Evolutionary conservation across 1,140 invertebrate genomes (phyloP).

Genomic region (Reticulitermes speratus): DNA sequence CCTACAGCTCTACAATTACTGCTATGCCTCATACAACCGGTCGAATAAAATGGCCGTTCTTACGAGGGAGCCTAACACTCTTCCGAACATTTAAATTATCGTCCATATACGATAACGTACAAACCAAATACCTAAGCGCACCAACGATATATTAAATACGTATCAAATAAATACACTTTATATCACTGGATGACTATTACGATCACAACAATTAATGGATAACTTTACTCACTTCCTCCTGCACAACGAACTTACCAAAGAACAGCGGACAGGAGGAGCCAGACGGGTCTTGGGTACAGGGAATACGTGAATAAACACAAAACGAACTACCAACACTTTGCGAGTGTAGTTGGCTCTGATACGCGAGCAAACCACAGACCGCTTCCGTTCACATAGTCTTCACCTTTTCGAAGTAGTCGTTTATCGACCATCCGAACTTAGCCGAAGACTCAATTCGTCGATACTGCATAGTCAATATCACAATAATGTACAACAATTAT

Average conservation of each 20-base stretch:
- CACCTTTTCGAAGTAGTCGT: conserved; percentile 33
- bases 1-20: neutral
- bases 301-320: conserved; percentile 57
- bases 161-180: neutral
- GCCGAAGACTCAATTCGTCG: conserved; percentile 37
- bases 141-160: neutral
- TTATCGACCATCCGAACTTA: conserved; percentile 53
- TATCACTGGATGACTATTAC: neutral
- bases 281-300: conserved; percentile 65
- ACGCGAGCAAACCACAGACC: conserved; percentile 33
- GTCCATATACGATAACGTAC: neutral
- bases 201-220: conserved; percentile 26
- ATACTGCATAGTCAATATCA: neutral
- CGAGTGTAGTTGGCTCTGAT: conserved; percentile 19
- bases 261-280: conserved; percentile 57
- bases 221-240: conserved; percentile 36
- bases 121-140: neutral
- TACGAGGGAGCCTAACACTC: neutral
- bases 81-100: neutral
- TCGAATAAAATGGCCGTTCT: conserved; percentile 36
- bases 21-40: conserved; percentile 27
- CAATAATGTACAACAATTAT: neutral
- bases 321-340: conserved; percentile 40
- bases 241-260: conserved; percentile 58
- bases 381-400: conserved; percentile 32